A percentile compares a stretch with the other conserved stretches of the same genome.
Conservation (phyloP, 1,140 invertebrate species). For the Pachypsylla venusta region DNA sequence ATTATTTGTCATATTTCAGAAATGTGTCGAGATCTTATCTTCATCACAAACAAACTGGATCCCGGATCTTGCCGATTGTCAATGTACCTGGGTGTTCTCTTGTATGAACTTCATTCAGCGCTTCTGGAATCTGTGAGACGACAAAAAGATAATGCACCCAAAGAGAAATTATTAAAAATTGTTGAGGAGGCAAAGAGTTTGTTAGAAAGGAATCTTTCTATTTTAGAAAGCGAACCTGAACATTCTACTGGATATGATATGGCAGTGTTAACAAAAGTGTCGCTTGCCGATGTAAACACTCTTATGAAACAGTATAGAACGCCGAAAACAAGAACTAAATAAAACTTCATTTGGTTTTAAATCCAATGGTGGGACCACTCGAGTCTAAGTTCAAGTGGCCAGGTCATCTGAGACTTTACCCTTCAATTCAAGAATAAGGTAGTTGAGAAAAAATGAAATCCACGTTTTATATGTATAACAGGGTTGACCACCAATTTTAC, state of each 20-base stretch:
- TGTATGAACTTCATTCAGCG: conserved; percentile 47
- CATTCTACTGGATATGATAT: conserved; percentile 33
- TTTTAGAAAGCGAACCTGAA: conserved; percentile 35
- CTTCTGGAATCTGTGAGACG: conserved; percentile 37
- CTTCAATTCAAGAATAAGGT: too few relatives aligned
- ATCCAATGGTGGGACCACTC: background rate
- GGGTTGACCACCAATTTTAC: too few relatives aligned
- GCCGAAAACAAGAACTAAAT: too few relatives aligned
- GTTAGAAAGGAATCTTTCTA: conserved; percentile 31
- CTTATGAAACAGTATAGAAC: background rate
- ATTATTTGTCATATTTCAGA: conserved; percentile 28
- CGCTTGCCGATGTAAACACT: background rate
- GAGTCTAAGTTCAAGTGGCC: background rate
- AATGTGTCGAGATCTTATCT: conserved; percentile 49
- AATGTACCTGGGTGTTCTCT: conserved; percentile 52
- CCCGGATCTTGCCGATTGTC: conserved; percentile 48
- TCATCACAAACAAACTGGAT: conserved; percentile 46
- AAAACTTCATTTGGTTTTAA: too few relatives aligned
- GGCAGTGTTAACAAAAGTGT: background rate
- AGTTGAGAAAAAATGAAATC: too few relatives aligned
- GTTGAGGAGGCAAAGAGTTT: conserved; percentile 31
- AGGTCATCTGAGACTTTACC: background rate
- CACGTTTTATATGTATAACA: too few relatives aligned
- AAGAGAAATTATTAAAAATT: conserved; percentile 18
- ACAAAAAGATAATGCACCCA: conserved; percentile 32